Base-by-base conservation (phyloP, 2,888 invertebrate species). In the Hirtodrosophila alboralis region DNA sequence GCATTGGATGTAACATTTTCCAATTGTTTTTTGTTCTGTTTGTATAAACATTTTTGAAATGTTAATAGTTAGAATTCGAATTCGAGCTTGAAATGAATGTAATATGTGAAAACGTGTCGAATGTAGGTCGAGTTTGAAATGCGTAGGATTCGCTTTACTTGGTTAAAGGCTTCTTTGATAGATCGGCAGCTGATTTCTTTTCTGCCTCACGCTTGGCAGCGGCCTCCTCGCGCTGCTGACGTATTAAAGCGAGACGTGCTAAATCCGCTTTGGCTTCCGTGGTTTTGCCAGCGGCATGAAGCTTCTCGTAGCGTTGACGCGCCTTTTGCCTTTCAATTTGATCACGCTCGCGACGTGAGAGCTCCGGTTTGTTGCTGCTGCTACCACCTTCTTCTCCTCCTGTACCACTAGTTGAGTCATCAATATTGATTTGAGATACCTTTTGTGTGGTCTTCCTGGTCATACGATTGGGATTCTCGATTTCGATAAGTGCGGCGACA, bases 191-290 rank as follows among this genome's bases (percentile, higher is more conserved):
- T 80, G 97, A 96, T 60, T 97, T 93, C 85, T 95, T 94, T 73
- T 98, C 98, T 4, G 94, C 94, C 86, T 98, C 98, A 41, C 97
- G 93, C 86, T 95, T 94, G 81, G 95, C 95, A n/a, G 97, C 97
- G 0, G 98, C 98, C 79, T 98, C 98, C 87, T 97, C 98, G 10
- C 98, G 92, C 90, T 98, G 97, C 89, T 98, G 97, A 61, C 96
- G 94, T 77, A 99, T 97, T 77, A 98, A 95, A 2, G 98, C 98
- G 80, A 99, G 92, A 49, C 98, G 92, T 3, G 98, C 98, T 41
- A 99, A 92, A 91, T 99, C 99, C 0, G 98, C 96, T 49, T 97
- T 93, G 0, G 98, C 98, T 89, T 98, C 97, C 16, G 97, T 97
- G 0, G 98, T 99, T 91, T 97, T 97, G 33, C 98, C 98, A 74